These are phyloP conservation scores for Telmatochromis bifrenatus DNA, from an alignment of 2,113 vertebrate genomes.

Conservation along the genomic window DNA sequence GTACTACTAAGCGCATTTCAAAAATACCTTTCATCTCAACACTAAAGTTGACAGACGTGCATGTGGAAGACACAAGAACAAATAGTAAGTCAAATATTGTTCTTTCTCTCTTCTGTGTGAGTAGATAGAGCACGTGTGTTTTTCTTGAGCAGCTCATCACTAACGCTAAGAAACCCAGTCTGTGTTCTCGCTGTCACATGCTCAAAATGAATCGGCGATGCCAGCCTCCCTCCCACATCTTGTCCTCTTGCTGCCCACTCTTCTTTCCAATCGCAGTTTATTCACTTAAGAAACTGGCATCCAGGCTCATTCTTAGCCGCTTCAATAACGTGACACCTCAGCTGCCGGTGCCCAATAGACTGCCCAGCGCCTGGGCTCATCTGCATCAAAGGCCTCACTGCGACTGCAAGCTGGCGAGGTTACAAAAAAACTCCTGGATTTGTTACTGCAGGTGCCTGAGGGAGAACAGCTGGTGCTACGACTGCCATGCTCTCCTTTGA, in stretches of 20 bases:
- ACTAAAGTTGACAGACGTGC: not conserved
- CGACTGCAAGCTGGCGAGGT: not conserved
- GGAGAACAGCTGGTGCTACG: not conserved
- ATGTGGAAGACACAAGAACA: not conserved
- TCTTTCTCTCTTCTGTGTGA: not conserved
- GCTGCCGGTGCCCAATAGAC: not conserved
- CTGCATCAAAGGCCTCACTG: not conserved
- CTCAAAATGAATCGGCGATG: not conserved
- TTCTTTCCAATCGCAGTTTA: not conserved
- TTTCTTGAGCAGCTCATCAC: not conserved
- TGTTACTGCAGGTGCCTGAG: not conserved
- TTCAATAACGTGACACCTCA: not conserved
- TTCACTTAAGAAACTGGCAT: conserved; percentile 1
- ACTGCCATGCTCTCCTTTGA: not conserved
- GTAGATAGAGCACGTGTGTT: not conserved
- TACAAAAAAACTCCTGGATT: not conserved
- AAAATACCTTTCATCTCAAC: not conserved
- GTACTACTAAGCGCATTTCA: not conserved
- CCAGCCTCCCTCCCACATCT: conserved; percentile 25
- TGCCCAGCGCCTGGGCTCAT: not conserved
- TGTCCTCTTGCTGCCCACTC: conserved; percentile 11
- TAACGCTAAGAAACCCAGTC: not conserved
- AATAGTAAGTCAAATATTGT: not conserved
- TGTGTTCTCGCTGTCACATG: not conserved
- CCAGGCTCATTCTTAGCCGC: not conserved